These are phyloP conservation scores for Limosa lapponica DNA, from an alignment of 2,797 vertebrate genomes.

Conservation along the genomic window DNA sequence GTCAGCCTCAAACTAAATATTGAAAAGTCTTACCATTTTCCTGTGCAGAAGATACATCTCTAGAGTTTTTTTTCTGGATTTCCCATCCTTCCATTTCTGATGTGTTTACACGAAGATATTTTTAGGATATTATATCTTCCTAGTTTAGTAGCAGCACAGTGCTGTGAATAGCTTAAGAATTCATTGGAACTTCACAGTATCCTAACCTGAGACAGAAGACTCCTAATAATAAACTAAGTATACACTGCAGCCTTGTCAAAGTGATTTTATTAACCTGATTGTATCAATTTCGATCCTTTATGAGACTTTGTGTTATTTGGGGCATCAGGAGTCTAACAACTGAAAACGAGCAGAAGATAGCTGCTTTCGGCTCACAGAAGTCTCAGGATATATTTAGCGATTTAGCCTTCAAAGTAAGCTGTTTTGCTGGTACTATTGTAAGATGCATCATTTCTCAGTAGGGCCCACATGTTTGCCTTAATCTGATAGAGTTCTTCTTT, in stretches of 20 bases:
- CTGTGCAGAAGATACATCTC: neutral
- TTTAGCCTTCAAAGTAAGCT: conserved; percentile 29
- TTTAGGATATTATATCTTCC: conserved; percentile 29
- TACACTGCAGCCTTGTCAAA: conserved; percentile 1
- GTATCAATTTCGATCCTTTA: conserved; percentile 14
- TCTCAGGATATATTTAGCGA: conserved; percentile 15
- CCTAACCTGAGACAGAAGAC: conserved; percentile 33
- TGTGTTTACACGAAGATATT: conserved; percentile 28
- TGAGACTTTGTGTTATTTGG: conserved; percentile 4
- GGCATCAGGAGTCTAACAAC: conserved; percentile 40
- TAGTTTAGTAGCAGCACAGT: conserved; percentile 12
- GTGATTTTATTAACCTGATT: conserved; percentile 28
- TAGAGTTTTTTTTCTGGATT: neutral
- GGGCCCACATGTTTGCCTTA: conserved; percentile 53
- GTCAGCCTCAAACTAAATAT: neutral
- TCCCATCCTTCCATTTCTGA: conserved; percentile 21
- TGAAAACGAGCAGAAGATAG: conserved; percentile 50
- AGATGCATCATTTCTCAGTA: conserved; percentile 53
- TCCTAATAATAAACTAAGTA: conserved; percentile 53
- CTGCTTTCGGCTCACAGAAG: conserved; percentile 30
- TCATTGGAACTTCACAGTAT: conserved; percentile 23
- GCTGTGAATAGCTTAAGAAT: conserved; percentile 37
- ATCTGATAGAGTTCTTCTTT: conserved; percentile 65
- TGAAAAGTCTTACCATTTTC: neutral
- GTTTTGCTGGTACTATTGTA: conserved; percentile 24